These are phyloP conservation scores for Oxytorus armatus DNA, from an alignment of 2,888 invertebrate genomes.

Conservation along the genomic window DNA sequence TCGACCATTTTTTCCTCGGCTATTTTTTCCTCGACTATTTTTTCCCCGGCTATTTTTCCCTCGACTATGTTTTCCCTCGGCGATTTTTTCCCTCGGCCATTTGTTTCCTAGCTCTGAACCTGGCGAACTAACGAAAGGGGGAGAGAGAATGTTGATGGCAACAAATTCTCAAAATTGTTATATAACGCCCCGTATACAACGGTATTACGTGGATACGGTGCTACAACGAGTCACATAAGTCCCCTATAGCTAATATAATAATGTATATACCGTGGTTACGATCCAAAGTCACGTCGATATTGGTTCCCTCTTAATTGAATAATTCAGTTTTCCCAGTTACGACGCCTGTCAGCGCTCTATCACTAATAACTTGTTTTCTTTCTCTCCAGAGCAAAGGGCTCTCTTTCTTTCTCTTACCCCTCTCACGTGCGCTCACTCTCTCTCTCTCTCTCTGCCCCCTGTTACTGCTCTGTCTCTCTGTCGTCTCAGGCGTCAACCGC, in stretches of 20 bases:
- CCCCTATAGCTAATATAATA: not conserved
- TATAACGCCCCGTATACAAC: not conserved
- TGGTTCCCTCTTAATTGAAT: constrained; percentile 57
- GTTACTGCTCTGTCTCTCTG: too few species aligned
- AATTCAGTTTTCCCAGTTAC: constrained; percentile 48
- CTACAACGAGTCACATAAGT: constrained; percentile 43
- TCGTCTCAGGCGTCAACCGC: too few species aligned
- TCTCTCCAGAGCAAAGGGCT: constrained; percentile 36
- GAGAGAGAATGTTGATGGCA: too few species aligned
- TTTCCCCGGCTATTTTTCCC: too few species aligned
- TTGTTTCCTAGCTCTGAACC: too few species aligned
- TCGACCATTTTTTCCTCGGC: too few species aligned
- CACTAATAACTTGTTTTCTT: constrained; percentile 50
- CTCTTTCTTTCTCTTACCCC: not conserved
- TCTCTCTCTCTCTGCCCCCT: not conserved
- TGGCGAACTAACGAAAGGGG: too few species aligned
- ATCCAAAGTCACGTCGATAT: constrained; percentile 56
- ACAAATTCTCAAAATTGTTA: too few species aligned
- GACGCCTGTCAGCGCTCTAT: constrained; percentile 19
- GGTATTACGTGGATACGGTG: not conserved
- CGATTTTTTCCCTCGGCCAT: too few species aligned
- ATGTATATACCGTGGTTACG: not conserved
- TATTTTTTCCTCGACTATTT: too few species aligned
- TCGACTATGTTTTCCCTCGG: too few species aligned
- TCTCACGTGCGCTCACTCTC: constrained; percentile 3